Evolutionary conservation across 2,797 vertebrate genomes (phyloP), one percentile per base, ranked within the genome.

Genomic region (Diplodus sargus): DNA sequence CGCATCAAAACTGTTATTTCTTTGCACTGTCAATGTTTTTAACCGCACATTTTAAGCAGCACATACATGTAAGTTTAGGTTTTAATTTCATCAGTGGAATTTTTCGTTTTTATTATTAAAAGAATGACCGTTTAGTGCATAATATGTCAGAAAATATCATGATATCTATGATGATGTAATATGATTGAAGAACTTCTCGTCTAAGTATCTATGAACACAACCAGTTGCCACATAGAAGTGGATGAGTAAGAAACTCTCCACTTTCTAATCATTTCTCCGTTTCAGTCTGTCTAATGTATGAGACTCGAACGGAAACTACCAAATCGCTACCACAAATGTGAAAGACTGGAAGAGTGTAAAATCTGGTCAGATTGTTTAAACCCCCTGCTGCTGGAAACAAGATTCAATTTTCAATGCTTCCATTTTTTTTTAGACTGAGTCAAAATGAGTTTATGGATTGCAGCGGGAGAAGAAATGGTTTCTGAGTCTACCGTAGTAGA

Each of bases 341-440:
- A 34, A 79, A 74, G 45, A 49, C 56, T 42, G 64, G n/a, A 43
- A 30, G 57, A 28, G 53, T 71, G 52, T 48, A 56, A 43, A 65
- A 74, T 74, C 39, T 60, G 30, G 52, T 60, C 53, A 20, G 15
- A 63, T 72, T 59, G 57, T 59, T 73, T 54, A 58, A 77, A 77
- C 13, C 30, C 58, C 12, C 62, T 22, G 43, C 56, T 28, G 69
- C 56, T 42, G 54, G 60, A 17, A 51, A 34, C 60, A 53, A 49
- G 54, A 68, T 75, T 74, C 39, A 54, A 64, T 76, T 65, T 53
- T 42, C 30, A 30, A 57, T 69, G 48, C 63, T 39, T 68, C 51
- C 70, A 30, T 71, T 81, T 61, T 70, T 47, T 58, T 15, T 66
- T 58, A 34, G 8, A 72, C 67, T 75, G 43, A 70, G 65, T 52